A percentile compares a stretch with the other conserved stretches of the same genome.
phyloP scores from a whole-genome alignment of 1,140 invertebrate species.

The Temnothorax curvispinosus region DNA sequence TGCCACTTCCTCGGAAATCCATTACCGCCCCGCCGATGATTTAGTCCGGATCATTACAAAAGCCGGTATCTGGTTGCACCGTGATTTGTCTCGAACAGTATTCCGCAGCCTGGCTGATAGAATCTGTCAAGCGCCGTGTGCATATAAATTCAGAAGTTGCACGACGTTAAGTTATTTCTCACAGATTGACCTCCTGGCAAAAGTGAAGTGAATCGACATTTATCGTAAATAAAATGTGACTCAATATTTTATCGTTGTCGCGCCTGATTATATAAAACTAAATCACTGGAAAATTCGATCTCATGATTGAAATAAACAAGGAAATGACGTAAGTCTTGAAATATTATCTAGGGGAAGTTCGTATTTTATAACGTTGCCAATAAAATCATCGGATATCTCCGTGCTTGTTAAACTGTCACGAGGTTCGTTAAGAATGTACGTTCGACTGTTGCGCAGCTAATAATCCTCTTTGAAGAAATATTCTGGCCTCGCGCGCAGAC shows the following conservation, averaged over 20 bases:
- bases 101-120: constrained; percentile 8
- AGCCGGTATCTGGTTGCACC: constrained; percentile 26
- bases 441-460: constrained; percentile 51
- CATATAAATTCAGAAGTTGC: constrained; percentile 14
- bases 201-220: background rate
- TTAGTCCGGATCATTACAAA: constrained; percentile 52
- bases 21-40: constrained; percentile 61
- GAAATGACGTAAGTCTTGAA: background rate
- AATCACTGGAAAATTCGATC: background rate
- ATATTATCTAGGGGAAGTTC: background rate
- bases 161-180: constrained; percentile 17
- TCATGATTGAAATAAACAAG: background rate
- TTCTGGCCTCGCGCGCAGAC: constrained; percentile 29
- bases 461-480: constrained; percentile 63
- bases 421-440: background rate
- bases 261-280: background rate
- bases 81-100: constrained; percentile 31
- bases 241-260: background rate
- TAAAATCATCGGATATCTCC: constrained; percentile 37
- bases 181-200: too few species aligned
- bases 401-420: constrained; percentile 31
- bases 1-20: constrained; percentile 67
- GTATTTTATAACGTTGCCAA: constrained; percentile 15
- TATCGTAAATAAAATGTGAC: background rate
- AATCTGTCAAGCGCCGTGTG: constrained; percentile 6